Evolutionary conservation across 2,797 vertebrate genomes (phyloP).

Genomic region (Hyperoplus immaculatus): DNA sequence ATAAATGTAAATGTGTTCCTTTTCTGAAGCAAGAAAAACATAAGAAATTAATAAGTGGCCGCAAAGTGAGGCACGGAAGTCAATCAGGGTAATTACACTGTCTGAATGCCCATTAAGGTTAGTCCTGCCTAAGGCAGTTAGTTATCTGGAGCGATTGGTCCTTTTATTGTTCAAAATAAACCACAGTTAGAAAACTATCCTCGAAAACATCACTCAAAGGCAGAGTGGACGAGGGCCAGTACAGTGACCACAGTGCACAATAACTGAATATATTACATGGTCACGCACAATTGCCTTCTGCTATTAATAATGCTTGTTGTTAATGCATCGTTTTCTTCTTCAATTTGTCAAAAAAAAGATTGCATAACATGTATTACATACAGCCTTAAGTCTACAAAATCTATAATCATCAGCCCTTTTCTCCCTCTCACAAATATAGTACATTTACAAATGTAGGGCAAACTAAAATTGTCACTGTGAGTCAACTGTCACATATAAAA

Average conservation of each 20-base stretch:
- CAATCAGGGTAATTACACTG: slow-evolving; percentile 33
- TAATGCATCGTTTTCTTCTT: background rate
- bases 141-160: slow-evolving; percentile 38
- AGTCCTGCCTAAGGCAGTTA: slow-evolving; percentile 22
- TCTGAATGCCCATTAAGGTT: slow-evolving; percentile 49
- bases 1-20: slow-evolving; percentile 1
- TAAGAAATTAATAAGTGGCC: background rate
- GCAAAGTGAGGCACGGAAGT: background rate
- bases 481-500: background rate
- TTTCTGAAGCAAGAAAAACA: slow-evolving; percentile 17
- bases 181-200: slow-evolving; percentile 12
- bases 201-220: background rate
- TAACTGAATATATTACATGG: background rate
- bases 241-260: background rate
- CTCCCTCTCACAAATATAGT: background rate
- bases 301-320: background rate
- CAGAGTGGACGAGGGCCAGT: too few relatives aligned
- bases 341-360: background rate
- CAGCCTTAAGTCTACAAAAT: background rate
- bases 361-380: background rate
- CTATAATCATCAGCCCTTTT: background rate
- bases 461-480: background rate
- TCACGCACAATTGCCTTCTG: background rate
- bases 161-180: slow-evolving; percentile 18
- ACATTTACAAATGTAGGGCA: background rate